phyloP scores from a whole-genome alignment of 2,113 vertebrate species.

The Rattus norvegicus region GRCr8 NC_086027.1:72549501-72550000 shows the following conservation, averaged over 20 bases:
- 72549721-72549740: background rate
- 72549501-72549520: background rate
- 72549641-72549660: background rate
- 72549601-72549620: background rate
- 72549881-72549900: no score
- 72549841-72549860: no score
- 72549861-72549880: background rate
- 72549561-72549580: background rate
- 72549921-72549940: background rate
- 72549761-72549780: background rate
- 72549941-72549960: background rate
- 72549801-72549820: background rate
- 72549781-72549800: background rate
- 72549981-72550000: background rate
- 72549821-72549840: background rate
- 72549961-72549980: background rate
- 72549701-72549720: fast-evolving
- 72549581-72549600: background rate
- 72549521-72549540: background rate
- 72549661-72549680: background rate
- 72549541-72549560: background rate
- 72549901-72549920: background rate
- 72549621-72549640: background rate
- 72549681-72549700: background rate
- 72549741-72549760: background rate